Conservation (phyloP, 2,888 invertebrate species). For the Myopa testacea region DNA sequence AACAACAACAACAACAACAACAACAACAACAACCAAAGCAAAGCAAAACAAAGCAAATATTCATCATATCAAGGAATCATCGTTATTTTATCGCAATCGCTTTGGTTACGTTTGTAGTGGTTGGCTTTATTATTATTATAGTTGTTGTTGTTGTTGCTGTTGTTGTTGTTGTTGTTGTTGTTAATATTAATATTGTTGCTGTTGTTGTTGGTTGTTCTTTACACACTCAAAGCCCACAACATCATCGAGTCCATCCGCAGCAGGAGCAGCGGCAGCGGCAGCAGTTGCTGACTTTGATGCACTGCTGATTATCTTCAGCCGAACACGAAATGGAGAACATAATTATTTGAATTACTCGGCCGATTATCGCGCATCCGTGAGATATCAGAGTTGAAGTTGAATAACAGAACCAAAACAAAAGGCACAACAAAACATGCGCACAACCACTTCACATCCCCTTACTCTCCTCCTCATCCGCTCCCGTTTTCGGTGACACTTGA, state of each 20-base stretch:
- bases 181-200: neutral
- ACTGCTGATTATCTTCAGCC: slow-evolving; percentile 26
- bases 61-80: too few relatives aligned
- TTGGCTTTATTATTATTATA: too few relatives aligned
- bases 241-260: too few relatives aligned
- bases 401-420: slow-evolving; percentile 1
- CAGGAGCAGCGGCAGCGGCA: neutral
- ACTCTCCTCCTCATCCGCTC: too few relatives aligned
- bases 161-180: neutral
- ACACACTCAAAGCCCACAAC: neutral
- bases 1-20: too few relatives aligned
- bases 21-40: too few relatives aligned
- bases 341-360: slow-evolving; percentile 65
- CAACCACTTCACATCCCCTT: too few relatives aligned
- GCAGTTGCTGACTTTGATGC: slow-evolving; percentile 16
- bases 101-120: neutral
- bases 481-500: neutral
- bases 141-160: neutral
- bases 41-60: too few relatives aligned
- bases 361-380: slow-evolving; percentile 55
- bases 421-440: neutral
- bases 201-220: neutral
- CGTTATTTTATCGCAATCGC: neutral
- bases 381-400: neutral
- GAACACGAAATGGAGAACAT: slow-evolving; percentile 62